Evolutionary conservation across 2,888 invertebrate species (phyloP), one percentile per base, ranked within the genome.

Genomic region (Ochropleura leucogaster): DNA sequence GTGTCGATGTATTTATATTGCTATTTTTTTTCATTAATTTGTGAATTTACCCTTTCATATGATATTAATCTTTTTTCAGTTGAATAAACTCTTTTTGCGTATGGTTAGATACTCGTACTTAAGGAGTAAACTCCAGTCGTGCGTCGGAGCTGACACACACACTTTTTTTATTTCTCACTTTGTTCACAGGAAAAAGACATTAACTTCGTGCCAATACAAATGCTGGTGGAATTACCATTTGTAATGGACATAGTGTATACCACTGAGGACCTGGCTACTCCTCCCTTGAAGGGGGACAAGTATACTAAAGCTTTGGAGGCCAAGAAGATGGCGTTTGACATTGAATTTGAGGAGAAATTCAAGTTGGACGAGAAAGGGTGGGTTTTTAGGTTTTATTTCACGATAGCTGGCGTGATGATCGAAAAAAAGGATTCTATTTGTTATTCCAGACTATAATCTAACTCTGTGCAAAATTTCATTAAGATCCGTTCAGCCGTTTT

Each of bases 241-340:
- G 97, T 97, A 0, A 92, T 99, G 77, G 99, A 99, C 89, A 96
- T 99, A 0, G 97, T 98, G 0, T 99, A 98, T 90, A 98, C 99
- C 82, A 98, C 98, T 0, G 98, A 97, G 12, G 98, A 97, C 72
- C 96, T 97, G 6, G 97, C 97, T 0, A 85, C 92, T 0, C 97
- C 90, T 84, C 97, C 91, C 83, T 94, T 91, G 89, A 96, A 97
- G 5, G 98, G 98, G 0, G 96, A 97, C 0, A 95, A 95, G 2
- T 99, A 98, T 86, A 97, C 98, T 0, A 95, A 94, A n/a, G 96
- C 97, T 0, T 90, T 99, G 69, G 93, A 96, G 14, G 95, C 97
- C 77, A 97, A 97, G 85, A 97, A 97, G 74, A 90, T 92, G 4
- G 92, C 96, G 0, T 99, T 99, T 89, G 97, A 98, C 69, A 94